Percentiles rank a stretch among this genome's conserved stretches.
These are phyloP conservation scores for Smittia sp. DNA, from an alignment of 2,888 invertebrate species.

Conservation along the genomic window DNA sequence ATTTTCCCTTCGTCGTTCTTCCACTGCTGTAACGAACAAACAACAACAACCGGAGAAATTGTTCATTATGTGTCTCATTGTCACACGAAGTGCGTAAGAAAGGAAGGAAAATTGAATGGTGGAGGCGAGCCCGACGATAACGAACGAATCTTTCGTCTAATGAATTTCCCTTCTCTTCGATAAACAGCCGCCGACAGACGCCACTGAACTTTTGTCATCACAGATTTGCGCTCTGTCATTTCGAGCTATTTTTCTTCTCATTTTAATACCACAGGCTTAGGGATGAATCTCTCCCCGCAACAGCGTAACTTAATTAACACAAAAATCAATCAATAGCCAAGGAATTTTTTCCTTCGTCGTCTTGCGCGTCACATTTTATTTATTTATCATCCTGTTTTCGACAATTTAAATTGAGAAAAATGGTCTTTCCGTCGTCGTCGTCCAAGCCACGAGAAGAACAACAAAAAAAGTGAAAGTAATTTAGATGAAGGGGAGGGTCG, in stretches of 20 bases:
- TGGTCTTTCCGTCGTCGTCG: slow-evolving; percentile 18
- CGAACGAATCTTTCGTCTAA: slow-evolving; percentile 19
- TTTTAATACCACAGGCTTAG: slow-evolving; percentile 10
- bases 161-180: slow-evolving; percentile 34
- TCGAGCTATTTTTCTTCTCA: slow-evolving; percentile 36
- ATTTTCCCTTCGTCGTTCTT: slow-evolving; percentile 5
- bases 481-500: slow-evolving; percentile 8
- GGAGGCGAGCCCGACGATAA: neutral
- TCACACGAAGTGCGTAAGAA: neutral
- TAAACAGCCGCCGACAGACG: slow-evolving; percentile 18
- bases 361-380: slow-evolving; percentile 20
- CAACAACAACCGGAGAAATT: slow-evolving; percentile 32
- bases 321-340: slow-evolving; percentile 34
- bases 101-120: slow-evolving; percentile 24
- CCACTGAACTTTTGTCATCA: slow-evolving; percentile 25
- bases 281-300: neutral
- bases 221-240: slow-evolving; percentile 38
- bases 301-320: slow-evolving; percentile 36
- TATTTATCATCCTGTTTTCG: slow-evolving; percentile 27
- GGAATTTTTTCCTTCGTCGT: neutral
- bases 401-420: slow-evolving; percentile 41
- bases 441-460: slow-evolving; percentile 30
- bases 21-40: neutral
- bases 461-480: slow-evolving; percentile 35
- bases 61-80: slow-evolving; percentile 39